Base-by-base conservation (phyloP, 2,113 vertebrate genomes). In the Leptocoma aspasia region DNA sequence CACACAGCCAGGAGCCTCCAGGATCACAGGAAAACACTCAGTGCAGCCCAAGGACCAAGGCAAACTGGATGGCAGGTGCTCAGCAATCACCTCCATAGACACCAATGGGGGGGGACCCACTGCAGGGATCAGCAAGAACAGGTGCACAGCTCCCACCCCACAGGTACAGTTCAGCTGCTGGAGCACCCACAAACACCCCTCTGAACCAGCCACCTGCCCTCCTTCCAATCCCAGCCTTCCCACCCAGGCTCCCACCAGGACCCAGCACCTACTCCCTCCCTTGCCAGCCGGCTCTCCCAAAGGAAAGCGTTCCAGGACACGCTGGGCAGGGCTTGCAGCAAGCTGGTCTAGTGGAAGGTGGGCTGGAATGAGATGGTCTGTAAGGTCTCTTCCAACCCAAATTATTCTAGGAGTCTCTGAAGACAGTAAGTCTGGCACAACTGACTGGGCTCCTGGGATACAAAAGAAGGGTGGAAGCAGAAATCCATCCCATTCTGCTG, bases 381-480 rank as follows among this genome's bases (percentile, higher is more conserved):
- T 26, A 69, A 63, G 63, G 56, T 63, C 15, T 35, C 22, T 77
- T 70, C 49, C 41, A 63, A 20, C 15, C 15, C 54, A 37, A 61
- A 41, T 22, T 42, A 20, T 37, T 70, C 63, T 18, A 27, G 31
- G 35, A 50, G 56, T 70, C 49, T 24, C 56, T 56, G 53, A 33
- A 23, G 20, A 35, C 54, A 15, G 11, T 15, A 59, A 63, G 31
- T 22, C n/a, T 63, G 71, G 42, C 35, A 50, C 59, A 80, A 56
- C 7, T 0, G 0, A 14, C 35, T 44, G 31, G n/a, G 45, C 28
- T 69, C 52, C 39, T 0, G 1, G 41, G n/a, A 37, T 53, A 23
- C 61, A 50, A 52, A 77, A 81, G 20, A 33, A 8, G 15, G 7
- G 3, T 66, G 49, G 31, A 39, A 90, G 14, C 22, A 79, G 73